Base-by-base conservation (phyloP, 2,797 vertebrate species). In the Neomorphus geoffroyi region DNA sequence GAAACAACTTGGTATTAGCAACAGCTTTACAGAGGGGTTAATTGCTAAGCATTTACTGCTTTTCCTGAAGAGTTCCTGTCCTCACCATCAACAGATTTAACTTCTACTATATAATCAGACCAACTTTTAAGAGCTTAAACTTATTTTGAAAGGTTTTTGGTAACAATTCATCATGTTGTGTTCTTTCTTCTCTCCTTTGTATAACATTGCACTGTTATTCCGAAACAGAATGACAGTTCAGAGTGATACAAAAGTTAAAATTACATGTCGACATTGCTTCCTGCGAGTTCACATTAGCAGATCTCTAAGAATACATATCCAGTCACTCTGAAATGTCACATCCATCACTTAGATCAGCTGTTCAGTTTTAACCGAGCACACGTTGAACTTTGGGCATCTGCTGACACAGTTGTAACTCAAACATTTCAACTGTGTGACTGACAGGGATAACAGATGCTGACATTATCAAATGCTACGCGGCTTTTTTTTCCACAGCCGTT, bases 361-460 rank as follows among this genome's bases (percentile, higher is more conserved):
- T 97, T 97, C 97, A 97, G 78, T 98, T 97, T 97, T 97, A 97
- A 97, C 96, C 45, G 86, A 98, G 98, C 96, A 97, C 98, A 98
- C 89, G 71, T 50, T 98, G 97, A 98, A 98, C 97, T 98, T 96
- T 96, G 97, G 97, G 97, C 98, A 98, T 98, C 97, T 98, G 98
- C 98, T 98, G 98, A 98, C 98, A 98, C 97, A 97, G 98, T 97
- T 98, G 94, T 97, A 98, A 98, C 97, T 98, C 98, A 97, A 97
- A 98, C 97, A 98, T 98, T 97, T 98, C 98, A 98, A 96, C 97
- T 97, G 97, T 97, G 98, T 99, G 98, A 98, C 98, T 99, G 99
- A 99, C 99, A 99, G 98, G 98, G 98, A 97, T 98, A 99, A 98
- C 99, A 99, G 99, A 99, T 99, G 99, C 99, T 99, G 99, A 99